Evolutionary conservation across 2,888 invertebrate species (phyloP), one percentile per base, ranked within the genome.

Genomic region (Autographa gamma): DNA sequence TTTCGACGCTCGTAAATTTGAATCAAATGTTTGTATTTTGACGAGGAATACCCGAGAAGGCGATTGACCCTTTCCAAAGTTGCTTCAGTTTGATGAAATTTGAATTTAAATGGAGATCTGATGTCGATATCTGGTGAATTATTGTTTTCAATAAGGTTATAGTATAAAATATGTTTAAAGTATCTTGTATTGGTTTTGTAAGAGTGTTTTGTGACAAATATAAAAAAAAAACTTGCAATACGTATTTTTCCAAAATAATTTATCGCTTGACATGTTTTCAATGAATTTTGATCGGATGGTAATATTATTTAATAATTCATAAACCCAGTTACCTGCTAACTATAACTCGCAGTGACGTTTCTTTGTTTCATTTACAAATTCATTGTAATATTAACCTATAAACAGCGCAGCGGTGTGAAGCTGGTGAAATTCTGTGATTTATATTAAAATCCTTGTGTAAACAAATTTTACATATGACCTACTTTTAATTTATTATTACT

Each of bases 41-140:
- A 86, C 82, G 79, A 83, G 80, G 75, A 86, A 85, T 82, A 77
- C 78, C 73, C 74, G 74, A 80, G 65, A 54, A 78, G 73, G 76
- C 76, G 77, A 84, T 79, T 83, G 84, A 89, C 89, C 91, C 88
- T 89, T 87, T 84, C 90, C 89, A 90, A 90, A 87, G 87, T 89
- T 65, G 54, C 66, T 58, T 73, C 63, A 71, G 72, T 70, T 58
- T 76, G 67, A 73, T 77, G 71, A 70, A 76, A 80, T 79, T 63
- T 71, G 58, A 77, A 79, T 67, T 69, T 77, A 69, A 74, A 67
- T 71, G 70, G 77, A 73, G 74, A 66, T 60, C 68, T 74, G 72
- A 61, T 74, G 68, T 79, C 56, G 65, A 62, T 62, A 58, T 73
- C 69, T 76, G 68, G 66, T 69, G 5, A 41, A 72, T 56, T 66